Base-by-base conservation (phyloP, 2,113 vertebrate species). In the Phoenicopterus ruber region DNA sequence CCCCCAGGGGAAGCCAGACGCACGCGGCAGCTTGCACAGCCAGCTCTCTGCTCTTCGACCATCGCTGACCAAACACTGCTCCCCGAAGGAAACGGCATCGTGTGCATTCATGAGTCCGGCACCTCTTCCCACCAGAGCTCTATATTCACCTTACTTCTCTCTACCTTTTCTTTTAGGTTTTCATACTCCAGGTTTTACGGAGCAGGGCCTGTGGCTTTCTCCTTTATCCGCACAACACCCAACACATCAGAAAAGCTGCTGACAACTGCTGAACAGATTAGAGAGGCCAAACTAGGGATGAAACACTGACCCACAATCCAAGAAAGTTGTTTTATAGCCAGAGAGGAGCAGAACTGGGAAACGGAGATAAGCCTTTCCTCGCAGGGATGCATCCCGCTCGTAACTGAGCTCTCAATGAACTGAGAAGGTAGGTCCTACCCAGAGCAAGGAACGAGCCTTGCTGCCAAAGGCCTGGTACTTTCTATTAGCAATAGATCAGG, bases 101-200 rank as follows among this genome's bases (percentile, higher is more conserved):
- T 0, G 0, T 13, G 19, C 17, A 24, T 13, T 40, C 3, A 1
- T 63, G 18, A 25, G 16, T 3, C 29, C 2, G 0, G 66, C 54
- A 63, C 21, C 42, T 52, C 47, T 62, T 62, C 38, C 32, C 38
- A 65, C 26, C 57, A 34, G 29, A 54, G 50, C 49, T 50, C 32
- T 31, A 11, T 17, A 29, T 28, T 67, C 47, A 62, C 6, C 0
- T 55, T 71, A 20, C 7, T 34, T 7, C 66, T 76, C 54, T 77
- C 58, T 55, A 46, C 22, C 44, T 29, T 50, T 67, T 38, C 38
- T 38, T 79, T 90, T 17, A 46, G 34, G n/a, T 62, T 93, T 94
- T 69, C 16, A 4, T 19, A n/a, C 50, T 79, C 8, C 58, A 34
- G 24, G 31, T 86, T 80, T 49, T 80, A 22, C 61, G 42, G 25